Percentiles rank a stretch among this genome's conserved stretches.
Conservation (phyloP, 1,140 invertebrate species). For the Heliothis subflexa region DNA sequence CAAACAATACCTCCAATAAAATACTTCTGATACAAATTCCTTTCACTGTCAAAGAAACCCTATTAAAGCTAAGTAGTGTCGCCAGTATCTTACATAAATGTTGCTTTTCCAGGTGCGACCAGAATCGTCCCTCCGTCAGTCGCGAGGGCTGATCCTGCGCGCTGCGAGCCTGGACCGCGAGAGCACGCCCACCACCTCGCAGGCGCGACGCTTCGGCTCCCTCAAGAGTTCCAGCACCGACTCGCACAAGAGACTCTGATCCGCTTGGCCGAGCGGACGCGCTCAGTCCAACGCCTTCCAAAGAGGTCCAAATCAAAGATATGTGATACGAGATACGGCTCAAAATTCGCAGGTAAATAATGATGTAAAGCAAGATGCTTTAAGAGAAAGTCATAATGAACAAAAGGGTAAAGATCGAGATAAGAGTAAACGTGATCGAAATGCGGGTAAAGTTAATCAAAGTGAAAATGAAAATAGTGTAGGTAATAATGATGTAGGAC, state of each 20-base stretch:
- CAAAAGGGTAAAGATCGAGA: conserved; percentile 35
- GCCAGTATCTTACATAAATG: background rate
- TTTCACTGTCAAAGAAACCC: no score
- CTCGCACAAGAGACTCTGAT: conserved; percentile 79
- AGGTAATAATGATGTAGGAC: conserved; percentile 30
- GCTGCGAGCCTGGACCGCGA: conserved; percentile 82
- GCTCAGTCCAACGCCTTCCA: conserved; percentile 37
- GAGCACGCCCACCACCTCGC: conserved; percentile 54
- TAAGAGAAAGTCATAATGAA: background rate
- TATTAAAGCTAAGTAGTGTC: background rate
- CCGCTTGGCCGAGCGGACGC: conserved; percentile 59
- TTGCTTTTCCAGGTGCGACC: conserved; percentile 58
- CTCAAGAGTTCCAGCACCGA: conserved; percentile 73
- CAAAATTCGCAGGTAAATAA: conserved; percentile 34
- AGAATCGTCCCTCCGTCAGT: conserved; percentile 67
- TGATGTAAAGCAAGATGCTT: background rate
- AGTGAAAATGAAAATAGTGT: conserved; percentile 33
- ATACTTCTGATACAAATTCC: no score
- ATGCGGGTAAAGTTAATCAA: conserved; percentile 35
- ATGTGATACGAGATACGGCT: conserved; percentile 33
- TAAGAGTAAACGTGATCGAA: conserved; percentile 25
- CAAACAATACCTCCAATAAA: no score
- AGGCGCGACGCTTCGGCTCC: conserved; percentile 67
- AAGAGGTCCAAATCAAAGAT: conserved; percentile 47
- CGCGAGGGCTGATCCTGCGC: conserved; percentile 77